Conservation (phyloP, 2,888 invertebrate species). For the Tyria jacobaeae region DNA sequence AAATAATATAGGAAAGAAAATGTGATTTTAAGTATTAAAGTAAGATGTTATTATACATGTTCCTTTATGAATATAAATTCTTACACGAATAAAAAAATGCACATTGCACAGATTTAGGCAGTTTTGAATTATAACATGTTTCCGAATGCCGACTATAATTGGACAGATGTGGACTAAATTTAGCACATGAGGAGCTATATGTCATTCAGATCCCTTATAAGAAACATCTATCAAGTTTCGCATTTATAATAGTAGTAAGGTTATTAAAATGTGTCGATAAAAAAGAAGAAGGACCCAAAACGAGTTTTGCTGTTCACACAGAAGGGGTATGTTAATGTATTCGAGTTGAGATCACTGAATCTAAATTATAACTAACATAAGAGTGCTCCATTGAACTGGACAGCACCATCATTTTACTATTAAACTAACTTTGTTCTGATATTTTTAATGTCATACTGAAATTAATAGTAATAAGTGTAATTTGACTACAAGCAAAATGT, state of each 20-base stretch:
- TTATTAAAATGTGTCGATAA: no score
- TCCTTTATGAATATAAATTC: no score
- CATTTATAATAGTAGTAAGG: no score
- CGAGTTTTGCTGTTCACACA: not conserved
- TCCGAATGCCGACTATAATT: no score
- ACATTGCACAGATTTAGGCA: no score
- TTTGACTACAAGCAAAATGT: slow-evolving; percentile 45
- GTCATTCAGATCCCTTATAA: not conserved
- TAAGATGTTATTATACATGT: no score
- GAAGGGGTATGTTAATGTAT: slow-evolving; percentile 22
- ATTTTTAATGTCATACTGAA: slow-evolving; percentile 23
- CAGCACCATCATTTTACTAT: slow-evolving; percentile 42
- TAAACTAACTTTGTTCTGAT: slow-evolving; percentile 16
- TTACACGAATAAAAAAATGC: no score
- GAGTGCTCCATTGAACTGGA: slow-evolving; percentile 9
- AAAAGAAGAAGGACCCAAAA: not conserved
- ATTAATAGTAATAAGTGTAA: slow-evolving; percentile 23
- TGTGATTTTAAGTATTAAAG: no score
- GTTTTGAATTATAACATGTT: no score
- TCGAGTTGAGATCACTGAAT: slow-evolving; percentile 53
- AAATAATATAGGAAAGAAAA: no score
- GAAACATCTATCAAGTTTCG: not conserved
- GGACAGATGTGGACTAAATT: no score
- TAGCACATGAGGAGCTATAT: no score
- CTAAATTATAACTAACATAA: slow-evolving; percentile 43